Percentiles rank a stretch among this genome's conserved stretches.
Evolutionary conservation across 2,113 vertebrate genomes (phyloP).

Genomic region (Dicerorhinus sumatrensis): DNA sequence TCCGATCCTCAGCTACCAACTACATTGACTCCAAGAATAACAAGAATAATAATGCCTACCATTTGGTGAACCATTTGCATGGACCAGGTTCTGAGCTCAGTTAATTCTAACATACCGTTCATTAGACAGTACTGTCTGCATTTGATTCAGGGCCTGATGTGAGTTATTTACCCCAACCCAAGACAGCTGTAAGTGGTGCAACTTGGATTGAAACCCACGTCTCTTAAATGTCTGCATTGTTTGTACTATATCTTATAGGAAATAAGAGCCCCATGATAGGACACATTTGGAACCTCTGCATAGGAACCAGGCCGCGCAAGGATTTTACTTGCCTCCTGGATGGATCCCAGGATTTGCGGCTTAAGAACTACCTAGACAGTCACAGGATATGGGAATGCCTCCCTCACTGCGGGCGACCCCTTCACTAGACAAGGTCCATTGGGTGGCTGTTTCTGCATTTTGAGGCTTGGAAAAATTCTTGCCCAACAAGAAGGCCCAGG

Average conservation of each 20-base stretch:
- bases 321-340: neutral
- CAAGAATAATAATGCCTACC: neutral
- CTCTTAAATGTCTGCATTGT: neutral
- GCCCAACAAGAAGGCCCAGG: neutral
- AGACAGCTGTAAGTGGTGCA: neutral
- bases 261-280: rapidly evolving
- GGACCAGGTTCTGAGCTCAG: neutral
- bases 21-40: neutral
- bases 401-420: neutral
- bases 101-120: neutral
- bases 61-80: neutral
- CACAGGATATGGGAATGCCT: neutral
- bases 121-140: rapidly evolving
- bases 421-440: neutral
- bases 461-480: neutral
- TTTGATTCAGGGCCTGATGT: neutral
- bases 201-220: neutral
- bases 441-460: neutral
- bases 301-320: neutral
- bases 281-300: neutral
- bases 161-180: neutral
- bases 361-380: neutral
- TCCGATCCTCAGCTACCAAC: neutral
- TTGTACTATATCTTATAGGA: neutral
- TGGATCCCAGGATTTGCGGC: neutral